Conservation (phyloP, 2,797 vertebrate species). For the Dicrostonyx torquatus region DNA sequence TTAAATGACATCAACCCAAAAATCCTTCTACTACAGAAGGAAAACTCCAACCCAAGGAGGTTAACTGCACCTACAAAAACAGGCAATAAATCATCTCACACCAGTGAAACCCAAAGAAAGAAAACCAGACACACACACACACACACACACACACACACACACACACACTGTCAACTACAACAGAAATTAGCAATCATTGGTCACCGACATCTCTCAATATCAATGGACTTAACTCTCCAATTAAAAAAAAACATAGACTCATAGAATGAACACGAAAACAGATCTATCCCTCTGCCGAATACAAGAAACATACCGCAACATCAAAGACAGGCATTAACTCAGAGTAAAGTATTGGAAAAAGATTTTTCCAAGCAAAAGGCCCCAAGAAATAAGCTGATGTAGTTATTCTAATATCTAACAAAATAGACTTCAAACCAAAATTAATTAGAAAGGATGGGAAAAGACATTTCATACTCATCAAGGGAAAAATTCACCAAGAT, state of each 20-base stretch:
- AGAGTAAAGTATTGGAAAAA: not conserved
- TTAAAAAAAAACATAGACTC: not conserved
- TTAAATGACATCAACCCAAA: not conserved
- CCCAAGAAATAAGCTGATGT: not conserved
- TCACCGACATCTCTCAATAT: not conserved
- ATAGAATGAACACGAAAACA: not conserved
- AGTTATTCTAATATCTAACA: not conserved
- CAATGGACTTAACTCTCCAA: not conserved
- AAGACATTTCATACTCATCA: not conserved
- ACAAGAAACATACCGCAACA: not conserved
- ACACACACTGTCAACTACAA: not conserved
- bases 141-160: not conserved
- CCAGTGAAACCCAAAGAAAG: not conserved
- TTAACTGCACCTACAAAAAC: not conserved
- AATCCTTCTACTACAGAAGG: not conserved
- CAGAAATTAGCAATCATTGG: not conserved
- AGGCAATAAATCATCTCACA: not conserved
- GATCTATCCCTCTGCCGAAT: not conserved
- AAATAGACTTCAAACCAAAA: not conserved
- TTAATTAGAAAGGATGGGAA: not conserved
- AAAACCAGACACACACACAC: not conserved
- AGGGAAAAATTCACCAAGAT: not conserved
- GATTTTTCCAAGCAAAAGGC: not conserved
- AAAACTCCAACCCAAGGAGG: not conserved
- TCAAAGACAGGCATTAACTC: not conserved